Percentiles rank a stretch among this genome's conserved stretches.
phyloP scores from a whole-genome alignment of 2,888 invertebrate genomes.

The Tricholauxania praeusta region DNA sequence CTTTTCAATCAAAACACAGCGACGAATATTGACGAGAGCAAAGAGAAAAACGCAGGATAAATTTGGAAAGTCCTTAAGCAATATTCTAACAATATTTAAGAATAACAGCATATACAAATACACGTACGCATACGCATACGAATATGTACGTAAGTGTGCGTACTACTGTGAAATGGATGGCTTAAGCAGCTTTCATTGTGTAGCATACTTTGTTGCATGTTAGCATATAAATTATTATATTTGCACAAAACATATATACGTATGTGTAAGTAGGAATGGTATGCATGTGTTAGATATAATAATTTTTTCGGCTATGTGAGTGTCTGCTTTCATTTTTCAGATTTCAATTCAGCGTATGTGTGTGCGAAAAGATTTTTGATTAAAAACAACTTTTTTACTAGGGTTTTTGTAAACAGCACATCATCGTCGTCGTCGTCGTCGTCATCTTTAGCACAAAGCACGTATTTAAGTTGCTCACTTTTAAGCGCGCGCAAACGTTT shows the following conservation, averaged over 20 bases:
- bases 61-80: conserved; percentile 1
- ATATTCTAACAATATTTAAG: conserved; percentile 16
- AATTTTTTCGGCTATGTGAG: too few species aligned
- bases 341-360: too few species aligned
- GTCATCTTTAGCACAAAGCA: not conserved
- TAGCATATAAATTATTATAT: conserved; percentile 49
- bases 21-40: not conserved
- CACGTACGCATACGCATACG: not conserved
- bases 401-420: conserved; percentile 3
- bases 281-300: too few species aligned
- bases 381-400: conserved; percentile 11
- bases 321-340: too few species aligned
- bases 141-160: not conserved
- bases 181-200: not conserved
- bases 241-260: conserved; percentile 28
- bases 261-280: not conserved
- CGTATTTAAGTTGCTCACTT: conserved; percentile 28
- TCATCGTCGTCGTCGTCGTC: not conserved
- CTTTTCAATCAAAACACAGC: not conserved
- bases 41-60: not conserved
- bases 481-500: conserved; percentile 21
- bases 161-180: not conserved
- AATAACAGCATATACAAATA: conserved; percentile 3
- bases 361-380: conserved; percentile 14
- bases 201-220: conserved; percentile 39